Evolutionary conservation across 2,113 vertebrate species (phyloP), one percentile per base, ranked within the genome.

Genomic region (Cairina moschata): DNA sequence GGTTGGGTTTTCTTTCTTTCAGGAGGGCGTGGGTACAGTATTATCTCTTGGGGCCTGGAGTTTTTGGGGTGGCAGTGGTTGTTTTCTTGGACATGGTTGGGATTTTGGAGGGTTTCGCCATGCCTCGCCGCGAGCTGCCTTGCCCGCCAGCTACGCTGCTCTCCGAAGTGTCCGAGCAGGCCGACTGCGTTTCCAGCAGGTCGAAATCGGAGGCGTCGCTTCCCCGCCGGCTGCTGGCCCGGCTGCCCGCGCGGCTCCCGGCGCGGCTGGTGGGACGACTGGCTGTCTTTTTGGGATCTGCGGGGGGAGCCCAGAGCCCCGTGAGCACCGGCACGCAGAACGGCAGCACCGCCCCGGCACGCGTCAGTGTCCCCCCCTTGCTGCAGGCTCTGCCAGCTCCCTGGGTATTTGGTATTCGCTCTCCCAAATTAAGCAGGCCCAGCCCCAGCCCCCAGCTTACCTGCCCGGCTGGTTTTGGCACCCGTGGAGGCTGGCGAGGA

Each of bases 151-250:
- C 97, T 11, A 77, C 87, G 5, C 99, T 99, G 60, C 99, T 99
- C 97, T 99, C 99, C 2, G 99, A 99, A 55, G 99, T 98, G 96
- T 99, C 99, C 1, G 99, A 99, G 93, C 99, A 99, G 26, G 99
- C 99, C 0, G 99, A 99, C 83, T 98, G 99, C 0, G 99, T 98
- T 54, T 99, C 99, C 97, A 99, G 98, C 6, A 99, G 98, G 95
- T 99, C 99, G 1, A 99, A 99, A 29, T 99, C 99, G 0, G 99
- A 99, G 72, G 99, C 99, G 4, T 99, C 99, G 42, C 99, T 99
- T 77, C 99, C 99, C 10, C 99, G 95, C 0, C 99, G 98, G 94
- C 99, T 99, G 98, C 99, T 99, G 94, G 99, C 98, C 6, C 99
- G 89, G 95, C 99, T 98, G 5, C 98, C 98, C 0, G 98, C 88